Evolutionary conservation across 2,113 vertebrate genomes (phyloP).

Genomic region (Neolamprologus ventralis): DNA sequence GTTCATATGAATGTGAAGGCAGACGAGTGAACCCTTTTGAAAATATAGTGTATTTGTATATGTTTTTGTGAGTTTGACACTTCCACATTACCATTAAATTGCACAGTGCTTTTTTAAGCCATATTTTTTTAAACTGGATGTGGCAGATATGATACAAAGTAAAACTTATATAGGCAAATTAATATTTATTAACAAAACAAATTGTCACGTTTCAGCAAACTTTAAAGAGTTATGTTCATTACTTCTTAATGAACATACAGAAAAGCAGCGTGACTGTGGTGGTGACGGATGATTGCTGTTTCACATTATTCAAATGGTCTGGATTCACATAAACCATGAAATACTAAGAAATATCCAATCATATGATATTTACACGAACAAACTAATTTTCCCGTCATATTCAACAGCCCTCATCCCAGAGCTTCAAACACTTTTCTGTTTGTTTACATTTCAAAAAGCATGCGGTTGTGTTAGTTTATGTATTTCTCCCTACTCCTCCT

Average conservation of each 20-base stretch:
- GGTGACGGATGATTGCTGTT: neutral
- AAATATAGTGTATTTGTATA: neutral
- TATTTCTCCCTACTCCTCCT: neutral
- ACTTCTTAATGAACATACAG: neutral
- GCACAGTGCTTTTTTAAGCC: neutral
- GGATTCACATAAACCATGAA: neutral
- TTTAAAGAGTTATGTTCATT: neutral
- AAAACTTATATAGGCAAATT: neutral
- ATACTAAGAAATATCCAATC: neutral
- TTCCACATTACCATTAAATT: neutral
- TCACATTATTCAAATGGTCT: neutral
- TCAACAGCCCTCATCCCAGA: neutral
- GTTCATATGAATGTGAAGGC: neutral
- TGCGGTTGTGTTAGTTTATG: neutral
- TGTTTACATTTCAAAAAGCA: neutral
- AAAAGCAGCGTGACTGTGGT: neutral
- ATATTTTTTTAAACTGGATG: neutral
- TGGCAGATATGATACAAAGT: neutral
- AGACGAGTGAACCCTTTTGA: neutral
- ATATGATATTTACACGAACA: neutral
- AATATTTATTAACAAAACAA: neutral
- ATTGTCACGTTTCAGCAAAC: neutral
- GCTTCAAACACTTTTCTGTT: neutral
- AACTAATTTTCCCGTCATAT: neutral
- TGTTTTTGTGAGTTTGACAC: neutral